A percentile compares a stretch with the other conserved stretches of the same genome.
These are phyloP conservation scores for Epizoanthus rinbou DNA, from an alignment of 92 coral and sea anemone species.

Conservation along the genomic window DNA sequence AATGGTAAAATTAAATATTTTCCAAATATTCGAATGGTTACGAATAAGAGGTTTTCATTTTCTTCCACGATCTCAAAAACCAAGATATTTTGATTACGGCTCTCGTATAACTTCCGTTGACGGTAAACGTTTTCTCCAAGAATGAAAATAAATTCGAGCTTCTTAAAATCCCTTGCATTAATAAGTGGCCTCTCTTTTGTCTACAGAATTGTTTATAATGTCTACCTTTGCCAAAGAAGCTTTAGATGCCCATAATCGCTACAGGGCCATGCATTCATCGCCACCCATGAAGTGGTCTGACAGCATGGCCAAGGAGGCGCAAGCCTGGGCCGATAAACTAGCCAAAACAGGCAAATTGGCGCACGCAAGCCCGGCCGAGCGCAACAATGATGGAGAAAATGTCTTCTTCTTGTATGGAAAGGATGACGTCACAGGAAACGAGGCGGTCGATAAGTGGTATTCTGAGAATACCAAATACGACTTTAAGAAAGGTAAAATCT, in stretches of 20 bases:
- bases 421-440: slow-evolving; percentile 32
- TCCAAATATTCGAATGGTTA: too few species aligned
- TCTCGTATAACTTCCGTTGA: too few species aligned
- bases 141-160: too few species aligned
- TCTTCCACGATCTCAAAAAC: too few species aligned
- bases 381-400: slow-evolving; percentile 58
- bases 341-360: slow-evolving; percentile 46
- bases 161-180: too few species aligned
- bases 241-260: slow-evolving; percentile 56
- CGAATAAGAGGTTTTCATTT: too few species aligned
- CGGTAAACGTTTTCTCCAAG: too few species aligned
- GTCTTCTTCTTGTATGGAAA: slow-evolving; percentile 34
- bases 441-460: slow-evolving; percentile 54
- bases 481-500: slow-evolving; percentile 51
- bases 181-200: background rate
- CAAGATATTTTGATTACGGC: too few species aligned
- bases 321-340: slow-evolving; percentile 59
- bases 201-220: slow-evolving; percentile 25
- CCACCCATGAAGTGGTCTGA: slow-evolving; percentile 58
- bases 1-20: too few species aligned
- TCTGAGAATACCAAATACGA: slow-evolving; percentile 56
- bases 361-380: slow-evolving; percentile 45
- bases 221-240: slow-evolving; percentile 52
- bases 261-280: slow-evolving; percentile 57
- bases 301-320: slow-evolving; percentile 54